Percentiles rank a stretch among this genome's conserved stretches.
These are phyloP conservation scores for Dolomedes plantarius DNA, from an alignment of 2,888 invertebrate species.

Conservation along the genomic window DNA sequence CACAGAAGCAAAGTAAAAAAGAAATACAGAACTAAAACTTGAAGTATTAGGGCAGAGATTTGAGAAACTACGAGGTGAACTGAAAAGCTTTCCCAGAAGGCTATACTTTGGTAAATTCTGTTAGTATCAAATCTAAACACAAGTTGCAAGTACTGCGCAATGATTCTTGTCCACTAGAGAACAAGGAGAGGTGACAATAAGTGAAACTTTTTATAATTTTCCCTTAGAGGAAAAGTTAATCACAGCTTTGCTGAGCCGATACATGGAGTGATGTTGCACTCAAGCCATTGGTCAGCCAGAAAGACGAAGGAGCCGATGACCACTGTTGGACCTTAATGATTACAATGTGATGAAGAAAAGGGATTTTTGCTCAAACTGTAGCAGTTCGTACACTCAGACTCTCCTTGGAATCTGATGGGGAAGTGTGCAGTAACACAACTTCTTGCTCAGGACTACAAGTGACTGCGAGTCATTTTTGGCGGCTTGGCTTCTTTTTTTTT, in stretches of 20 bases:
- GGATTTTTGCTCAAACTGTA: conserved; percentile 58
- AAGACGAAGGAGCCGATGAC: conserved; percentile 7
- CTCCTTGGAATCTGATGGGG: conserved; percentile 71
- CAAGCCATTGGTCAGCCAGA: neutral
- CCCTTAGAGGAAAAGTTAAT: conserved; percentile 54
- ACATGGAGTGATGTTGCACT: conserved; percentile 33
- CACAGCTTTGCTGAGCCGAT: conserved; percentile 67
- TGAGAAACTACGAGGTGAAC: conserved; percentile 24
- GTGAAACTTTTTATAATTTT: conserved; percentile 27
- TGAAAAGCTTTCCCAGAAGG: conserved; percentile 56
- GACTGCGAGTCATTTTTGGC: conserved; percentile 72
- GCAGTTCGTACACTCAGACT: conserved; percentile 71
- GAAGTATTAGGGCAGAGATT: conserved; percentile 1
- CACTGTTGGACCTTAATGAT: conserved; percentile 52
- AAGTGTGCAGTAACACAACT: conserved; percentile 72
- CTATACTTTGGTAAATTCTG: conserved; percentile 69
- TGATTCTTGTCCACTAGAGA: conserved; percentile 47
- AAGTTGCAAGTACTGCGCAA: conserved; percentile 58
- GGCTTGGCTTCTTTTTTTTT: conserved; percentile 95
- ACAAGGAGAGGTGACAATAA: conserved; percentile 63
- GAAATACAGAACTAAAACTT: conserved; percentile 21
- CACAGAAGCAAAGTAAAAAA: conserved; percentile 5
- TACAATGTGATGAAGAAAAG: conserved; percentile 45
- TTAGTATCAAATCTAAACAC: conserved; percentile 71
- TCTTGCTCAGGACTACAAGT: conserved; percentile 72